Evolutionary conservation across 1,140 invertebrate species (phyloP), one percentile per base, ranked within the genome.

Genomic region (Magallana gigas): DNA sequence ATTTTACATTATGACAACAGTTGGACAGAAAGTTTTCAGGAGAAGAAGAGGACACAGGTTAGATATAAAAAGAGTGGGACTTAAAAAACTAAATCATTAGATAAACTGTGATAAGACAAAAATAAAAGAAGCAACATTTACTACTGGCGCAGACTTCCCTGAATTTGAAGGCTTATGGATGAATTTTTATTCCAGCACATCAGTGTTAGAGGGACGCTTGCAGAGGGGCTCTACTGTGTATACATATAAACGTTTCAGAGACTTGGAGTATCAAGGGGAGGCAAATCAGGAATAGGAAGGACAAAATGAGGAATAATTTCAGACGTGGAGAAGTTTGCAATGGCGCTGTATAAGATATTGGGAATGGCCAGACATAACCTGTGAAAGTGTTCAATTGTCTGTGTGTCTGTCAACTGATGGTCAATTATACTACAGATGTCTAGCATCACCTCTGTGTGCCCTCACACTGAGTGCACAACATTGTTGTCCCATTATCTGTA

Each of bases 151-250:
- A 12, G 68, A 29, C 18, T 16, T 18, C 18, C 60, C 60, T 76
- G 68, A 76, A 29, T 76, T 48, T 76, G 68, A 76, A 76, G 68
- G 68, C 68, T 76, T 76, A 76, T 76, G 68, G 68, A 23, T 76
- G 68, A 76, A 18, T 76, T 76, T 76, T 76, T 76, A 76, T 76
- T 76, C 68, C 68, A 76, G 68, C 68, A 76, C 68, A 76, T 76
- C 68, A 76, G 68, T 76, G 68, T 76, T 76, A 76, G 68, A 76
- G 18, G 29, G 68, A 76, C 68, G 68, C 68, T 76, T 76, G 68
- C 68, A 29, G 68, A 76, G 16, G 68, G 68, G 68, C 68, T 76
- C n/a, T 76, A 76, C 29, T 76, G 29, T 76, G 68, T 76, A 76
- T 76, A 29, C 68, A 76, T 76, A 76, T 76, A 76, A 76, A 76